Evolutionary conservation across 2,113 vertebrate genomes (phyloP).

Genomic region (Menidia beryllina): DNA sequence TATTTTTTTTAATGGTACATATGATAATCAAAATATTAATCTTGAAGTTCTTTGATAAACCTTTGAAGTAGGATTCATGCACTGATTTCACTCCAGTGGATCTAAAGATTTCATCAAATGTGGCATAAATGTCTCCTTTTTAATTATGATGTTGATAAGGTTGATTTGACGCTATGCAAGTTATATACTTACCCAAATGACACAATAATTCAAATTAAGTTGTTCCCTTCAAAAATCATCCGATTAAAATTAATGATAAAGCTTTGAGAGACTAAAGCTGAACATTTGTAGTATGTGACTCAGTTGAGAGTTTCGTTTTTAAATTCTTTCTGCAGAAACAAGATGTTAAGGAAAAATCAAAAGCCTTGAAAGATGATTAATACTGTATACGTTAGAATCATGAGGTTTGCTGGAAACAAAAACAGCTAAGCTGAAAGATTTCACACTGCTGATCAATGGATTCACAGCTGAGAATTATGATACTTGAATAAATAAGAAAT

Average conservation of each 20-base stretch:
- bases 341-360: not conserved
- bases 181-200: not conserved
- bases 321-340: slow-evolving; percentile 15
- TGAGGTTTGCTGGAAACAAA: not conserved
- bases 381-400: not conserved
- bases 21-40: too few species aligned
- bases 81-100: slow-evolving; percentile 1
- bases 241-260: too few species aligned
- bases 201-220: not conserved
- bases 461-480: not conserved
- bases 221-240: too few species aligned
- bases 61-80: slow-evolving; percentile 35
- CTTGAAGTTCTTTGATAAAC: slow-evolving; percentile 13
- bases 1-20: too few species aligned
- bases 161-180: not conserved
- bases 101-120: slow-evolving; percentile 4
- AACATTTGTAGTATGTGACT: slow-evolving; percentile 1
- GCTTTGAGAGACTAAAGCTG: slow-evolving; percentile 2
- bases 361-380: not conserved
- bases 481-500: slow-evolving; percentile 16
- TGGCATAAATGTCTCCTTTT: not conserved
- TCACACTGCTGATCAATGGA: not conserved
- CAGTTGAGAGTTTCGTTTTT: not conserved
- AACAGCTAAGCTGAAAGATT: not conserved
- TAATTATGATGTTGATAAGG: slow-evolving; percentile 1